phyloP scores from a whole-genome alignment of 2,113 vertebrate species.

The Sylvicapra grimmia region DNA sequence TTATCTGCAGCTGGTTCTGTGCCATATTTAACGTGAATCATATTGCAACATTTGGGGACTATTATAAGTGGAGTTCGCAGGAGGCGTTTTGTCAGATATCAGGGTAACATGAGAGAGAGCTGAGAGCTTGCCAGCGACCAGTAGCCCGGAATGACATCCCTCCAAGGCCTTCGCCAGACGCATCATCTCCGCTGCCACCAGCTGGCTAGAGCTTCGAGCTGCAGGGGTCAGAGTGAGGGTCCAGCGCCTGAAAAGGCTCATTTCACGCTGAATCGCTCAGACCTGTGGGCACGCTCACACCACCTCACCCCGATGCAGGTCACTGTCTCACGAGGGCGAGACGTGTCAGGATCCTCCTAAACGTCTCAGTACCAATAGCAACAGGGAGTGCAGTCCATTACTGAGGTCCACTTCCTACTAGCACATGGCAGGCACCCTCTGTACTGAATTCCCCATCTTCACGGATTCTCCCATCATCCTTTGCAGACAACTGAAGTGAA shows the following conservation, averaged over 20 bases:
- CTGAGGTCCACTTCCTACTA: rapidly evolving
- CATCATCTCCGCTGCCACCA: background rate
- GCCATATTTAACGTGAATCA: slow-evolving; percentile 52
- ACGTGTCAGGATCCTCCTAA: rapidly evolving
- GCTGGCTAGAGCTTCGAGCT: background rate
- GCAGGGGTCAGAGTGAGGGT: rapidly evolving
- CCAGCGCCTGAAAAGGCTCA: rapidly evolving
- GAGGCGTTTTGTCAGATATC: background rate
- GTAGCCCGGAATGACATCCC: rapidly evolving
- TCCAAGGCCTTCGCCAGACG: rapidly evolving
- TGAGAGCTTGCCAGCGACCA: rapidly evolving
- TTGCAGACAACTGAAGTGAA: background rate
- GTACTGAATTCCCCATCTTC: rapidly evolving
- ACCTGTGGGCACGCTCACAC: rapidly evolving
- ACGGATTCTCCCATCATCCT: rapidly evolving
- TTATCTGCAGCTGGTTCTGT: slow-evolving; percentile 55
- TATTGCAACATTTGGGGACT: background rate
- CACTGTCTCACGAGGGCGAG: rapidly evolving
- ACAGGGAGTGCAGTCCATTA: rapidly evolving
- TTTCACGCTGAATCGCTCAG: rapidly evolving
- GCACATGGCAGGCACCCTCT: rapidly evolving
- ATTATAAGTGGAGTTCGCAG: background rate
- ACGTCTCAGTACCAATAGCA: rapidly evolving
- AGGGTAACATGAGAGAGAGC: background rate
- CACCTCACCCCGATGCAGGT: rapidly evolving